Conservation (phyloP, 2,113 vertebrate genomes). For the Gnathonemus echidnorhynchus region DNA sequence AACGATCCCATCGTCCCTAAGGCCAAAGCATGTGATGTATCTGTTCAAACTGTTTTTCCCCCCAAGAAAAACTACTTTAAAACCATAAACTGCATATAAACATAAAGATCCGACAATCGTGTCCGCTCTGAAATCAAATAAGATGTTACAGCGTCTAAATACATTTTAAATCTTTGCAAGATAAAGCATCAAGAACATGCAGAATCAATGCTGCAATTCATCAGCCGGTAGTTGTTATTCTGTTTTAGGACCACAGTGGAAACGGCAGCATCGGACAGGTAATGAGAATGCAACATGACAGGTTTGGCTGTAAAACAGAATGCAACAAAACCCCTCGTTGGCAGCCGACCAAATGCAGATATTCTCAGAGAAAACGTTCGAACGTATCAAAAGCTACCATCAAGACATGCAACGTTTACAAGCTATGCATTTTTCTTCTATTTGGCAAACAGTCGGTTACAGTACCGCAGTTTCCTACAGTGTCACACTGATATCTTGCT, state of each 20-base stretch:
- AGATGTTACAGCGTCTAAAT: not conserved
- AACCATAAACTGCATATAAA: not conserved
- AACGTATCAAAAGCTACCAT: not conserved
- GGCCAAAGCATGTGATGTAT: not conserved
- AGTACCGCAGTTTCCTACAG: not conserved
- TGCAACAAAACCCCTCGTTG: not conserved
- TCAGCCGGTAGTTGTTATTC: not conserved
- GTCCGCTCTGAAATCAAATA: not conserved
- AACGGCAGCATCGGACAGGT: not conserved
- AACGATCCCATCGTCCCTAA: not conserved
- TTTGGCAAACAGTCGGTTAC: not conserved
- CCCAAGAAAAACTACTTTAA: not conserved
- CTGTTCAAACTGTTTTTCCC: not conserved
- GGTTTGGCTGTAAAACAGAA: not conserved
- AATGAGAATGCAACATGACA: slow-evolving; percentile 1
- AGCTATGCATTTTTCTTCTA: not conserved
- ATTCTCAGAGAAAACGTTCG: not conserved
- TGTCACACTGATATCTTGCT: not conserved
- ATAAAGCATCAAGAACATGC: not conserved
- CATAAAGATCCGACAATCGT: not conserved
- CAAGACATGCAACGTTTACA: not conserved
- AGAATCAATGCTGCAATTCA: not conserved
- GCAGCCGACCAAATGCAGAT: not conserved
- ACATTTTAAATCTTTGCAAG: not conserved
- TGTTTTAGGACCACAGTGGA: not conserved